A percentile compares a stretch with the other conserved stretches of the same genome.
Evolutionary conservation across 2,113 vertebrate species (phyloP).

Genomic region (Motacilla tschutschensis): DNA sequence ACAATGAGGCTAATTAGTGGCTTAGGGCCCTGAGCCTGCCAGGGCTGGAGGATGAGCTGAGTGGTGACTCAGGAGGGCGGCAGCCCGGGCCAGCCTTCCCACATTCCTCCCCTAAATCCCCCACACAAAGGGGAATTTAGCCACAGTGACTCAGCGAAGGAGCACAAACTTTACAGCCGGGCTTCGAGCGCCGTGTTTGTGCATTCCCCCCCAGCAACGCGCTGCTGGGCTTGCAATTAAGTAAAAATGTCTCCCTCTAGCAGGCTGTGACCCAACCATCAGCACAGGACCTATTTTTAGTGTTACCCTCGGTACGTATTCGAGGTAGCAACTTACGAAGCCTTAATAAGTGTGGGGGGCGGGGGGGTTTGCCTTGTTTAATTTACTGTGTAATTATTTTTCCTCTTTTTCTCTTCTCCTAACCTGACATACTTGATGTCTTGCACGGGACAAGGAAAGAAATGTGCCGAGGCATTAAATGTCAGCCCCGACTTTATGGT

Average conservation of each 20-base stretch:
- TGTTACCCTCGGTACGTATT: background rate
- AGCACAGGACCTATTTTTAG: constrained; percentile 36
- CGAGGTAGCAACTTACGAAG: background rate
- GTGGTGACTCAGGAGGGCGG: background rate
- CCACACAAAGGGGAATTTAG: background rate
- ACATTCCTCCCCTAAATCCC: background rate
- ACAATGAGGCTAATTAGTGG: constrained; percentile 6
- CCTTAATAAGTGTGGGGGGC: background rate
- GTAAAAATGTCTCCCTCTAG: constrained; percentile 50
- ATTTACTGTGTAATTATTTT: constrained; percentile 11
- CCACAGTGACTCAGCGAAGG: constrained; percentile 38
- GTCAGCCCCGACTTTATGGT: background rate
- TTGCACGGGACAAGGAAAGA: background rate
- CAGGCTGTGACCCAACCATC: background rate
- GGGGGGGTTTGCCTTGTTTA: background rate
- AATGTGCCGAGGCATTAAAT: constrained; percentile 10
- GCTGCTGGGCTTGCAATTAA: constrained; percentile 11
- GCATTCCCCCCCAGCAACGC: background rate
- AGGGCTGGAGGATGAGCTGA: background rate
- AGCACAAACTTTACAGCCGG: constrained; percentile 41
- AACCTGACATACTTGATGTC: constrained; percentile 8
- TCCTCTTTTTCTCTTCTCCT: background rate
- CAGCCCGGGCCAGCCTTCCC: background rate
- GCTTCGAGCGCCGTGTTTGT: constrained; percentile 25
- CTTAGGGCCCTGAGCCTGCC: background rate